Base-by-base conservation (phyloP, 2,797 vertebrate species). In the Falco novaeseelandiae region DNA sequence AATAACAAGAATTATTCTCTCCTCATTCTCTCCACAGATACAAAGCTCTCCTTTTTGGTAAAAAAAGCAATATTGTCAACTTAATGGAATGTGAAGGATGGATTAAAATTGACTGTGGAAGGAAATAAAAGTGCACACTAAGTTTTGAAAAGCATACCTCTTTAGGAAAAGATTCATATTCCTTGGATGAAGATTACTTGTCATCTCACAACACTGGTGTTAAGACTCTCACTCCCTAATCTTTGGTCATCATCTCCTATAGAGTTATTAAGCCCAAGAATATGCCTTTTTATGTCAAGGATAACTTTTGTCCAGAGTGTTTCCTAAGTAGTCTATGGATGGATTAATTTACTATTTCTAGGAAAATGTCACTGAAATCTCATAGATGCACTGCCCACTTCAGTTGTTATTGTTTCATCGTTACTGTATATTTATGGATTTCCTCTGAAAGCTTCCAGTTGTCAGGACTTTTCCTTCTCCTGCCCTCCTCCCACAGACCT, bases 1-100 rank as follows among this genome's bases (percentile, higher is more conserved):
- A 96, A 82, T 63, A 94, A 77, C 32, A 58, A 77, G 66, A 84
- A 63, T 93, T 65, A 30, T 73, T 66, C 79, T 91, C 77, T 94
- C 74, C 84, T 93, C 69, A 30, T 76, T 66, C 79, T 91, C 77
- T 94, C 74, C 84, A 80, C 81, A 63, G 70, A 58, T 74, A 95
- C 51, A 58, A 58, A 78, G 17, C 36, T 83, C 80, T 91, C 44
- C 48, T 94, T 93, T 92, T 78, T 79, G 57, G 62, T 90, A 89
- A 94, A 94, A 89, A 89, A 93, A 88, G 51, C 10, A 92, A 30
- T 77, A 89, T 61, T 83, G 83, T 70, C 59, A 80, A 66, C 30
- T 85, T 78, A 62, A 40, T 65, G 34, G 58, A 86, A 83, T 42
- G n/a, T 79, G 72, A 94, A 87, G 32, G 63, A 81, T 52, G 58